Base-by-base conservation (phyloP, 2,888 invertebrate genomes). In the Pycnomerus fuliginosus region DNA sequence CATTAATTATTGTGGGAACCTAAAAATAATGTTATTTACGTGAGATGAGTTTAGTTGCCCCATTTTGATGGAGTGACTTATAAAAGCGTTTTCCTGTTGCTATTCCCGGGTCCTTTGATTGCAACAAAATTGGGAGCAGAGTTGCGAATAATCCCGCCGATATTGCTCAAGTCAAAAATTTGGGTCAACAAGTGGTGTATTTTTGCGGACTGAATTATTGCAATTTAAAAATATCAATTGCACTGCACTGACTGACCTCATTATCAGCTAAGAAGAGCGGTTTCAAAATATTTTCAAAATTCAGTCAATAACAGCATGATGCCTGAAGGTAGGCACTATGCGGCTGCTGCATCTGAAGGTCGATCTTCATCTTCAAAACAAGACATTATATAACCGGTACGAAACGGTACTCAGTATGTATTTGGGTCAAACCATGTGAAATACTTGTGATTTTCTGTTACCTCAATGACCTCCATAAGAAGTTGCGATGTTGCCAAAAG, bases 401-500 rank as follows among this genome's bases (percentile, higher is more conserved):
- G 28, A 33, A 36, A 31, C 43, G 36, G 15, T 23, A 34, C 31
- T 45, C 48, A 39, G 47, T 27, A 55, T 57, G 56, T 43, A 58
- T 51, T 50, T 56, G 48, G 58, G 58, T 56, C 58, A 54, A 41
- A 52, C 32, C 43, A 49, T 56, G 52, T 53, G 55, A 56, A 58
- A 55, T 54, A 50, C 52, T 50, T 38, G 47, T 50, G 42, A 37
- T 51, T 58, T 49, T 56, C 48, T 52, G 36, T 43, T 46, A 48
- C 44, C 45, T 50, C 38, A 45, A 16, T 47, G 60, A 56, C 60
- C 60, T 60, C 57, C 55, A 56, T 52, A 52, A 56, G 48, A 59
- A 29, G 42, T 48, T 44, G 57, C 54, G 48, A 40, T 48, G 53
- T 55, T 56, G 60, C 60, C 60, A 51, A 60, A 60, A 60, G 44